phyloP scores from a whole-genome alignment of 2,888 invertebrate genomes.

The Rhogogaster chlorosoma region DNA sequence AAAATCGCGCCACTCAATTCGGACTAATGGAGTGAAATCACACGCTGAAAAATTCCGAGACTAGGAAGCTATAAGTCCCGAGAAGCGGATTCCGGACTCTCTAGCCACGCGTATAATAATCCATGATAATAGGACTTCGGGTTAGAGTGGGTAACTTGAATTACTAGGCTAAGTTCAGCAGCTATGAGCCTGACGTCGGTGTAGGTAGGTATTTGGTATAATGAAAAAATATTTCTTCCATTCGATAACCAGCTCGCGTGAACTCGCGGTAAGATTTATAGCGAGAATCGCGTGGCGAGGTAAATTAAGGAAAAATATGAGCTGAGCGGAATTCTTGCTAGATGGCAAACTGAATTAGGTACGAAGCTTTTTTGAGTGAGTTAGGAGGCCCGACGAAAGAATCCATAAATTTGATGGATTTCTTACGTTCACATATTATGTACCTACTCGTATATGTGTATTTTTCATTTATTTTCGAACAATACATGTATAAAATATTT shows the following conservation, averaged over 20 bases:
- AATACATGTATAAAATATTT: neutral
- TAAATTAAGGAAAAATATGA: slow-evolving; percentile 5
- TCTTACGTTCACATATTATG: neutral
- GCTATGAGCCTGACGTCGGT: neutral
- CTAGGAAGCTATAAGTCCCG: neutral
- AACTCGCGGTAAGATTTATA: neutral
- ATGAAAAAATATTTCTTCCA: neutral
- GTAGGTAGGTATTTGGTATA: neutral
- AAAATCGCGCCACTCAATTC: no score
- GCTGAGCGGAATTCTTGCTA: neutral
- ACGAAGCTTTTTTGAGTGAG: slow-evolving; percentile 1
- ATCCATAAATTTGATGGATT: slow-evolving; percentile 27
- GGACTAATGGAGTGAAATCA: no score
- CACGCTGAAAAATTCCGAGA: neutral
- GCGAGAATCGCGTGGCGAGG: neutral
- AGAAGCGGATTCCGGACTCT: neutral
- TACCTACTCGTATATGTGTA: neutral
- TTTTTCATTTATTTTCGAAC: neutral
- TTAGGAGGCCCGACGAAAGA: neutral
- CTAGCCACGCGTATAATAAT: neutral
- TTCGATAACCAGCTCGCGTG: slow-evolving; percentile 2
- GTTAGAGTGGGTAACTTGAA: neutral
- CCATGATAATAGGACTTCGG: slow-evolving; percentile 18
- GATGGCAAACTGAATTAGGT: slow-evolving; percentile 25
- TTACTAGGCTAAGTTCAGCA: neutral